These are phyloP conservation scores for Mastigias papua DNA, from an alignment of 30 jellyfish, hydroid and myxozoan species.

Conservation along the genomic window DNA sequence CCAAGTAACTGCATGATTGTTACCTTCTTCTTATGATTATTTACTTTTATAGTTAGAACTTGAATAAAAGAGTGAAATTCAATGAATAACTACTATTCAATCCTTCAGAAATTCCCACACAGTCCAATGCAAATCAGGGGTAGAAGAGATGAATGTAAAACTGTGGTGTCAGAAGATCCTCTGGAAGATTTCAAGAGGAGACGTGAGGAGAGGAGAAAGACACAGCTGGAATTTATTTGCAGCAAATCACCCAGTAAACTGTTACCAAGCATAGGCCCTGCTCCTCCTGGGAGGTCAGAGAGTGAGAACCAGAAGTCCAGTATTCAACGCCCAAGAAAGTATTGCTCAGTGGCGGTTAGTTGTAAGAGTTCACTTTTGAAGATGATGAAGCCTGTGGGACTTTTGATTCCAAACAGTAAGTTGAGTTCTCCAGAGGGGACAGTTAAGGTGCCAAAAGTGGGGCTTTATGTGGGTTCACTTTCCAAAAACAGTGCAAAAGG, in stretches of 20 bases:
- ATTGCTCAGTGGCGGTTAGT: neutral
- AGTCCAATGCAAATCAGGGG: too few species aligned
- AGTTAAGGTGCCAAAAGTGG: neutral
- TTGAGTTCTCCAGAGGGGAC: neutral
- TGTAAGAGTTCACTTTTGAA: neutral
- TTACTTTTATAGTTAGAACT: too few species aligned
- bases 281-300: neutral
- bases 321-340: neutral
- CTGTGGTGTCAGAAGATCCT: constrained; percentile 57
- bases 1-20: too few species aligned
- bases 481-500: neutral
- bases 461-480: neutral
- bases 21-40: too few species aligned
- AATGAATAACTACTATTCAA: too few species aligned
- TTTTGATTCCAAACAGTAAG: neutral
- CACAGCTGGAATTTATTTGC: neutral
- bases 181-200: constrained; percentile 26
- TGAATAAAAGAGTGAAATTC: too few species aligned
- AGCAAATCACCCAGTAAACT: neutral
- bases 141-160: neutral
- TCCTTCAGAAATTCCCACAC: too few species aligned
- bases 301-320: neutral
- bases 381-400: constrained; percentile 13
- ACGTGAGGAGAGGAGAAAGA: constrained; percentile 16
- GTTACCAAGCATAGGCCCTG: neutral